A percentile compares a stretch with the other conserved stretches of the same genome.
Evolutionary conservation across 2,797 vertebrate genomes (phyloP).

Genomic region (Argyrosomus regius): DNA sequence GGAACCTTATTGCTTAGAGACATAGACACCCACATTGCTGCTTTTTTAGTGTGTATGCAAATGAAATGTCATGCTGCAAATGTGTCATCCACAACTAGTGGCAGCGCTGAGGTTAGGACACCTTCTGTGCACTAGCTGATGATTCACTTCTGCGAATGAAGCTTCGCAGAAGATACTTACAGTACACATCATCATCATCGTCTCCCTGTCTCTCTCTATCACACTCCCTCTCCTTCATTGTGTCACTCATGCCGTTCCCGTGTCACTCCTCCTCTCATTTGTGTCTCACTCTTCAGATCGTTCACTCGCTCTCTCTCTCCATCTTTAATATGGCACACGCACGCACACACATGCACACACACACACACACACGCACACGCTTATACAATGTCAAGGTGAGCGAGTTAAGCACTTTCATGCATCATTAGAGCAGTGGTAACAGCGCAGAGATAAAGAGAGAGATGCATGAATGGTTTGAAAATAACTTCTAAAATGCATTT

Average conservation of each 20-base stretch:
- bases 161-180: conserved; percentile 44
- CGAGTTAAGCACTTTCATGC: conserved; percentile 79
- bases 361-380: conserved; percentile 20
- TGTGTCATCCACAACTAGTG: conserved; percentile 48
- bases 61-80: conserved; percentile 32
- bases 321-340: conserved; percentile 20
- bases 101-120: conserved; percentile 37
- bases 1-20: neutral
- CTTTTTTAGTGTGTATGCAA: neutral
- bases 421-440: conserved; percentile 82
- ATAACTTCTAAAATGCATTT: conserved; percentile 73
- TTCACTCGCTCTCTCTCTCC: conserved; percentile 40
- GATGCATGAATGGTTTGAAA: conserved; percentile 72
- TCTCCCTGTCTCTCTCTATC: conserved; percentile 45
- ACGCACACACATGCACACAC: conserved; percentile 21
- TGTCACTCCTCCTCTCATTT: conserved; percentile 56
- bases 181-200: conserved; percentile 24
- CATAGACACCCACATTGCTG: conserved; percentile 7
- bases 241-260: conserved; percentile 44
- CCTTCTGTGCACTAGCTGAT: conserved; percentile 56
- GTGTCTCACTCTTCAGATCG: conserved; percentile 49
- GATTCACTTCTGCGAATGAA: conserved; percentile 57
- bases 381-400: conserved; percentile 75
- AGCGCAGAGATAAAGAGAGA: conserved; percentile 62
- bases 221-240: conserved; percentile 35